Conservation (phyloP, 2,797 vertebrate species). For the Gobionotothen gibberifrons region DNA sequence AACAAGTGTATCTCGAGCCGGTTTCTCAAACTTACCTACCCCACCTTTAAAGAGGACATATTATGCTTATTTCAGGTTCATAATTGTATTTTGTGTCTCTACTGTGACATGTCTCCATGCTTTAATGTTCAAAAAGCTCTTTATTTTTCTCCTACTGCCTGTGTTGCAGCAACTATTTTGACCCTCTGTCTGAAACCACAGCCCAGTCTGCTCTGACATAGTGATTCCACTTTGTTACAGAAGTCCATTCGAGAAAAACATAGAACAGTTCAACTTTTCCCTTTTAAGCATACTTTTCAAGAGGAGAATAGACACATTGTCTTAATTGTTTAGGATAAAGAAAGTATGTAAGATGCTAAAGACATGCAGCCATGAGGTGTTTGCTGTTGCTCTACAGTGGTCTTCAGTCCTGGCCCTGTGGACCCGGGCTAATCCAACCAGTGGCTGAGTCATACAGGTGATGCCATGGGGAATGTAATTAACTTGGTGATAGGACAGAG, state of each 20-base stretch:
- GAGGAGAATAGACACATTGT: not conserved
- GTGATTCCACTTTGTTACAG: not conserved
- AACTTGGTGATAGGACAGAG: slow-evolving; percentile 47
- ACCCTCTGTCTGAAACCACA: too few relatives aligned
- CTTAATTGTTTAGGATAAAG: slow-evolving; percentile 18
- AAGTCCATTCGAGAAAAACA: not conserved
- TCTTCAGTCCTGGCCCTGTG: slow-evolving; percentile 38
- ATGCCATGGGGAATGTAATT: slow-evolving; percentile 65
- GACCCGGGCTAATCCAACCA: slow-evolving; percentile 62
- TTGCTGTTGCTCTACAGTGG: slow-evolving; percentile 34
- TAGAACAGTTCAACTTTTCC: not conserved
- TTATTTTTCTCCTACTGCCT: too few relatives aligned
- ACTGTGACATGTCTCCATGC: too few relatives aligned
- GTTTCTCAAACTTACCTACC: too few relatives aligned
- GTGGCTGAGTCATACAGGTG: slow-evolving; percentile 57
- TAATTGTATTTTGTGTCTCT: too few relatives aligned
- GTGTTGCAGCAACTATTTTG: too few relatives aligned
- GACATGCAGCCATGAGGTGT: slow-evolving; percentile 39
- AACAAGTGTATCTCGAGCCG: too few relatives aligned
- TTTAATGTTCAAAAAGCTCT: too few relatives aligned
- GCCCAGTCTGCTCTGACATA: not conserved
- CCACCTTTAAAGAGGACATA: not conserved
- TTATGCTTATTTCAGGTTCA: too few relatives aligned
- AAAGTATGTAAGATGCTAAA: slow-evolving; percentile 22
- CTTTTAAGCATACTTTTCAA: not conserved